A percentile compares a stretch with the other conserved stretches of the same genome.
These are phyloP conservation scores for Prietella phreatophila DNA, from an alignment of 2,113 vertebrate species.

Conservation along the genomic window DNA sequence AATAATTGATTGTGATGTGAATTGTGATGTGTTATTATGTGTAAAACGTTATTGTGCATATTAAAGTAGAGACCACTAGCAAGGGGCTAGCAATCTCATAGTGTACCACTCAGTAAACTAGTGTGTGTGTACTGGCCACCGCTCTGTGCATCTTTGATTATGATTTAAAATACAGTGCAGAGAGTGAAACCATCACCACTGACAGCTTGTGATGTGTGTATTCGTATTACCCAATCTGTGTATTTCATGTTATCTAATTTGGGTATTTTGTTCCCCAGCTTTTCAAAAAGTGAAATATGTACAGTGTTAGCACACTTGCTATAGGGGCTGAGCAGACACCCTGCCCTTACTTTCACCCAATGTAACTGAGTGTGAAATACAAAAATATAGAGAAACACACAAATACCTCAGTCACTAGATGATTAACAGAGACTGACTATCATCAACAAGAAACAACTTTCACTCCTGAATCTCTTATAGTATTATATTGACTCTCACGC, in stretches of 20 bases:
- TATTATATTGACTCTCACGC: background rate
- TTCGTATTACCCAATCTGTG: background rate
- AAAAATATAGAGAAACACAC: background rate
- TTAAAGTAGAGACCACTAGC: background rate
- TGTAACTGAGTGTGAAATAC: no score
- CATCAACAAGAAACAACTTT: background rate
- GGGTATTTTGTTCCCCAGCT: background rate
- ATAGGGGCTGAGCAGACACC: background rate
- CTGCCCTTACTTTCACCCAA: no score
- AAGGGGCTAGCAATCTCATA: background rate
- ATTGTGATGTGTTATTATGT: no score
- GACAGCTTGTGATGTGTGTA: background rate
- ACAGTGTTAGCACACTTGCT: background rate
- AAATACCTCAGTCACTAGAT: background rate
- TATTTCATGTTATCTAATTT: background rate
- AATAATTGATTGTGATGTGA: no score
- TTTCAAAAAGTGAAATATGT: background rate
- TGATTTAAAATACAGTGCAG: background rate
- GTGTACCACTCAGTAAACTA: background rate
- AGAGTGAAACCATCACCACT: background rate
- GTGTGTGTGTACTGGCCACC: background rate
- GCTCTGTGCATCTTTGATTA: background rate
- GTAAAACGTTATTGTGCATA: background rate
- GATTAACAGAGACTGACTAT: background rate
- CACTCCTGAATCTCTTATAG: background rate